Evolutionary conservation across 2,888 invertebrate species (phyloP).

Genomic region (Agriotes lineatus): DNA sequence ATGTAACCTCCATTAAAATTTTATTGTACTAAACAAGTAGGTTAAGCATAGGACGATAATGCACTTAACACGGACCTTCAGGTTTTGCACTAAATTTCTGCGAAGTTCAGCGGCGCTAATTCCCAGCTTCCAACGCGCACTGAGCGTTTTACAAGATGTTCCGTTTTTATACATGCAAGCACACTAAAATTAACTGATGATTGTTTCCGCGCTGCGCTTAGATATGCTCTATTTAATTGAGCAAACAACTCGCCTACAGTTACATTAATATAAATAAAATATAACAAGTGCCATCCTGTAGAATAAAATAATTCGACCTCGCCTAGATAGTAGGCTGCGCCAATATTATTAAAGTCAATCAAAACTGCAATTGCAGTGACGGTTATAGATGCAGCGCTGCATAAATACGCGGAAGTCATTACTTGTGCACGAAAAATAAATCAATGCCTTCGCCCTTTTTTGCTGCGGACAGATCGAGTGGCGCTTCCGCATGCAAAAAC

Average conservation of each 20-base stretch:
- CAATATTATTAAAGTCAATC: conserved; percentile 45
- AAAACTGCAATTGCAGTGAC: conserved; percentile 43
- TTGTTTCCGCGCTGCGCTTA: conserved; percentile 39
- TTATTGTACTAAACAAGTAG: too few species aligned
- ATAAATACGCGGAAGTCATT: conserved; percentile 30
- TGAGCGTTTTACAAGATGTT: conserved; percentile 32
- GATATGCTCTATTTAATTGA: conserved; percentile 57
- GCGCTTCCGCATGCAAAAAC: too few species aligned
- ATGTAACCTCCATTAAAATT: too few species aligned
- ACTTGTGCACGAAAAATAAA: conserved; percentile 3
- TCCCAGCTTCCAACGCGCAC: not conserved
- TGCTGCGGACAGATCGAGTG: too few species aligned
- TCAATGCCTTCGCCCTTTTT: not conserved
- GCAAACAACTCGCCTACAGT: conserved; percentile 65
- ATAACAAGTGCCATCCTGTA: conserved; percentile 64
- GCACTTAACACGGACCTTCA: too few species aligned
- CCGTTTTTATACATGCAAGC: conserved; percentile 30
- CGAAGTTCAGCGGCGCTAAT: too few species aligned
- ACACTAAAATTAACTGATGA: conserved; percentile 42
- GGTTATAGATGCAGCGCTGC: conserved; percentile 30
- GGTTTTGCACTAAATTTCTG: too few species aligned
- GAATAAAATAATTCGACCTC: conserved; percentile 62
- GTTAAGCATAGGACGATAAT: too few species aligned
- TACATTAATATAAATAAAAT: conserved; percentile 66
- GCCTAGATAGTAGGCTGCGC: conserved; percentile 48